Conservation (phyloP, 2,888 invertebrate species). For the Drosophila kanekoi region DNA sequence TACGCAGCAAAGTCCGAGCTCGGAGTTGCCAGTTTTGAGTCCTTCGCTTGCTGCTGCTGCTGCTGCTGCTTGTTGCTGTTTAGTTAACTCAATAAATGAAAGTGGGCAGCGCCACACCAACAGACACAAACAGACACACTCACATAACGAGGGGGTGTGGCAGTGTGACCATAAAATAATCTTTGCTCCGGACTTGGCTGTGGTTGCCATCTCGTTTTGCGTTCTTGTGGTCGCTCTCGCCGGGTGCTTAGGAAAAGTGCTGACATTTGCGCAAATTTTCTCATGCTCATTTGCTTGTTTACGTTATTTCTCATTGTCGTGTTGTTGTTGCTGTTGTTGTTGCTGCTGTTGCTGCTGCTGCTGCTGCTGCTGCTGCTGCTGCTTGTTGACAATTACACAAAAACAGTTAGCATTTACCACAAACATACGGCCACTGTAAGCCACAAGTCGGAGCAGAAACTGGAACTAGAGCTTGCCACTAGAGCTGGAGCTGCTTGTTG, state of each 20-base stretch:
- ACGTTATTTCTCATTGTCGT: slow-evolving; percentile 68
- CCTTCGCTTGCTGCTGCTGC: slow-evolving; percentile 5
- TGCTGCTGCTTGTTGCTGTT: slow-evolving; percentile 57
- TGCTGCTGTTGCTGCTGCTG: too few relatives aligned
- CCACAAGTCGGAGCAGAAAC: slow-evolving; percentile 8
- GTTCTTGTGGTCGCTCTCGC: slow-evolving; percentile 36
- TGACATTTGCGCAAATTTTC: slow-evolving; percentile 71
- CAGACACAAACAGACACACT: slow-evolving; percentile 12
- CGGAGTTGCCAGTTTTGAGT: slow-evolving; percentile 34
- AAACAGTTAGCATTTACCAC: slow-evolving; percentile 78
- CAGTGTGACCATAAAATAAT: slow-evolving; percentile 56
- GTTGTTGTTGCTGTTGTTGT: slow-evolving; percentile 30
- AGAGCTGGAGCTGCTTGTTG: slow-evolving; percentile 2
- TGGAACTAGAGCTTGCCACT: slow-evolving; percentile 1
- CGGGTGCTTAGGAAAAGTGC: slow-evolving; percentile 61
- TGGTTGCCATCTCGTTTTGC: slow-evolving; percentile 40
- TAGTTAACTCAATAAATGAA: slow-evolving; percentile 75
- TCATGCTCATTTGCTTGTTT: slow-evolving; percentile 73
- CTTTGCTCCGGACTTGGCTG: slow-evolving; percentile 43
- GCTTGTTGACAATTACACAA: slow-evolving; percentile 76
- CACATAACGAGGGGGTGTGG: neutral
- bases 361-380: slow-evolving; percentile 19
- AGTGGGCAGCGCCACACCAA: slow-evolving; percentile 45
- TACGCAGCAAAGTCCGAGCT: slow-evolving; percentile 49
- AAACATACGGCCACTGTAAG: slow-evolving; percentile 63